Evolutionary conservation across 1,140 invertebrate genomes (phyloP).

Genomic region (Drosophila mayri): DNA sequence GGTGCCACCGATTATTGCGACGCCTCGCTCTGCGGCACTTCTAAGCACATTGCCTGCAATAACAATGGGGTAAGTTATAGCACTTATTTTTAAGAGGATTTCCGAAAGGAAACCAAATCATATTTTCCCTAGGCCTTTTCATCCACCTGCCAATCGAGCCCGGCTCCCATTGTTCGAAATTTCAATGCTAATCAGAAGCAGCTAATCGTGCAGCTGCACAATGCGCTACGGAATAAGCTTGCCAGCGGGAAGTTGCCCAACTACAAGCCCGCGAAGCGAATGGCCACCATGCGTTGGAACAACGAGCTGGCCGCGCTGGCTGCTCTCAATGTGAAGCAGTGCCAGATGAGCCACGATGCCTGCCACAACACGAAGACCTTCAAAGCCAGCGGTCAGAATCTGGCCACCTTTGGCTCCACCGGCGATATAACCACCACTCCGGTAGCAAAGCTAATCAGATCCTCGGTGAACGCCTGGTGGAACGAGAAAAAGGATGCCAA

Average conservation of each 20-base stretch:
- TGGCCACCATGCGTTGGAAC: slow-evolving; percentile 78
- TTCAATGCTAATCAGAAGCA: neutral
- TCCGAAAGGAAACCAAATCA: too few species aligned
- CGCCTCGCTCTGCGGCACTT: slow-evolving; percentile 9
- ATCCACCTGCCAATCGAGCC: slow-evolving; percentile 41
- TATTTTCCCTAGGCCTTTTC: slow-evolving; percentile 16
- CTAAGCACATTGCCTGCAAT: slow-evolving; percentile 56
- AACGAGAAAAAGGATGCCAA: slow-evolving; percentile 55
- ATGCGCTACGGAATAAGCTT: slow-evolving; percentile 51
- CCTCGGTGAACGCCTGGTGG: slow-evolving; percentile 41
- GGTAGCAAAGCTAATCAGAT: slow-evolving; percentile 38
- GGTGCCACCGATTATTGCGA: slow-evolving; percentile 42
- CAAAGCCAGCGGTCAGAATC: slow-evolving; percentile 71
- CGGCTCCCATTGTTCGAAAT: slow-evolving; percentile 9
- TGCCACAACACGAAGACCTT: slow-evolving; percentile 73
- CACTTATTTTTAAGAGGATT: too few species aligned
- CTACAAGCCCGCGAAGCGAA: slow-evolving; percentile 63
- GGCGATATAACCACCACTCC: slow-evolving; percentile 62
- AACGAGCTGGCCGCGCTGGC: slow-evolving; percentile 71
- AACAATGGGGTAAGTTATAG: slow-evolving; percentile 46
- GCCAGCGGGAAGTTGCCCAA: slow-evolving; percentile 55
- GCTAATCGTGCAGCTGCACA: slow-evolving; percentile 37
- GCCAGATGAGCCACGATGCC: slow-evolving; percentile 65
- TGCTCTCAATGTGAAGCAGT: slow-evolving; percentile 66
- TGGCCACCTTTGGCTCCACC: slow-evolving; percentile 65